These are phyloP conservation scores for Ennomos fuscantarius DNA, from an alignment of 2,888 invertebrate genomes.

Conservation along the genomic window DNA sequence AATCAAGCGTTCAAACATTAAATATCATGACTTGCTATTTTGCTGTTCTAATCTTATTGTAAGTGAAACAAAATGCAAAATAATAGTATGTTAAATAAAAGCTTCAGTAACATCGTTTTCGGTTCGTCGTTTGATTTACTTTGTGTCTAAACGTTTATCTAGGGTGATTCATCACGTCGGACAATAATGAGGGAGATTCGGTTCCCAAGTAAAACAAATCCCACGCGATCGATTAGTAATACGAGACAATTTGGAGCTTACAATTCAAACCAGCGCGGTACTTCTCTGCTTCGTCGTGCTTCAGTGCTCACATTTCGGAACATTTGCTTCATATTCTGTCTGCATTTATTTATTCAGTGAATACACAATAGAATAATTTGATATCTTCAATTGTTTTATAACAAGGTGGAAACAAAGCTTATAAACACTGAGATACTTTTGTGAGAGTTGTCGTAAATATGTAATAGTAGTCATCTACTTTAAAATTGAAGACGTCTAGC, in stretches of 20 bases:
- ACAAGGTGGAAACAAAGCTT: not conserved
- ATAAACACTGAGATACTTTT: too few species aligned
- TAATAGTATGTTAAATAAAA: slow-evolving; percentile 60
- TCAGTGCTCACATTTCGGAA: slow-evolving; percentile 10
- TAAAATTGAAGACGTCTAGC: slow-evolving; percentile 1
- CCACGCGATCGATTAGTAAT: slow-evolving; percentile 76
- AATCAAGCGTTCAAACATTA: slow-evolving; percentile 44
- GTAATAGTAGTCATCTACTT: not conserved
- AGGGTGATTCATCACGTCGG: slow-evolving; percentile 76
- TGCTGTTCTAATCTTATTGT: slow-evolving; percentile 43
- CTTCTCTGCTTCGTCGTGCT: slow-evolving; percentile 13
- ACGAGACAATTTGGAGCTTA: slow-evolving; percentile 64
- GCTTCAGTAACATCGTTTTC: slow-evolving; percentile 60
- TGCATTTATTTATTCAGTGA: not conserved
- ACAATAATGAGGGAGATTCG: slow-evolving; percentile 74
- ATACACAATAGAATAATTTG: not conserved
- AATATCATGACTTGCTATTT: slow-evolving; percentile 54
- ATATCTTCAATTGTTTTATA: not conserved
- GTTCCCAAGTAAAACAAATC: slow-evolving; percentile 75
- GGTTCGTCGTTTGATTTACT: slow-evolving; percentile 69
- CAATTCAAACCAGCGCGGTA: slow-evolving; percentile 43
- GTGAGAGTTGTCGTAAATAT: too few species aligned
- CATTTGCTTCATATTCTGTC: not conserved
- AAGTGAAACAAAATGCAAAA: slow-evolving; percentile 59
- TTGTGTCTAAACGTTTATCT: slow-evolving; percentile 73